phyloP scores from a whole-genome alignment of 2,113 vertebrate species.

The Halichoerus grypus region DNA sequence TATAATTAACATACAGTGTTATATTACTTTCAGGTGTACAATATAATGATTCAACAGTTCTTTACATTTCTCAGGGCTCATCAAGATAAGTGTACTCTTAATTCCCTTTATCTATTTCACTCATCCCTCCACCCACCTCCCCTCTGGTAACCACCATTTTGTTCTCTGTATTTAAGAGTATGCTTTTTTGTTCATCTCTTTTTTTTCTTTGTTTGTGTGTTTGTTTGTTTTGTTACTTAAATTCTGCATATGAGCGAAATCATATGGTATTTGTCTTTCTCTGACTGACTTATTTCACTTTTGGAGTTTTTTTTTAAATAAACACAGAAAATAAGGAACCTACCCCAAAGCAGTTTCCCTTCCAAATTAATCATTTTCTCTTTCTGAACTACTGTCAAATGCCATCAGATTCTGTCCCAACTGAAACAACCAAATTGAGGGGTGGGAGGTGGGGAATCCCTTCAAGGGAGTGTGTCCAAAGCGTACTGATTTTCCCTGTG shows the following conservation, averaged over 20 bases:
- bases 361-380: slow-evolving; percentile 34
- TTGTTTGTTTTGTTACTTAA: neutral
- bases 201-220: neutral
- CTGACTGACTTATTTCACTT: neutral
- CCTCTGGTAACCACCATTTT: neutral
- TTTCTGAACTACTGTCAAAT: slow-evolving; percentile 39
- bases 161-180: neutral
- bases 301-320: neutral
- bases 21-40: neutral
- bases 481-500: slow-evolving; percentile 9
- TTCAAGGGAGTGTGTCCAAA: neutral
- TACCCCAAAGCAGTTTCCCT: neutral
- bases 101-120: neutral
- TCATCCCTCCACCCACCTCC: neutral
- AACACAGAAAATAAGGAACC: slow-evolving; percentile 20
- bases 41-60: neutral
- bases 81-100: neutral
- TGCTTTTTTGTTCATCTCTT: neutral
- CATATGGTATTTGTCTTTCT: neutral
- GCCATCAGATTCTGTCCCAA: slow-evolving; percentile 30
- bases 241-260: neutral
- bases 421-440: slow-evolving; percentile 18
- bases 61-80: neutral
- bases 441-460: too few relatives aligned
- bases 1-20: neutral